A percentile compares a stretch with the other conserved stretches of the same genome.
These are phyloP conservation scores for Scolanthus callimorphus DNA, from an alignment of 92 coral and sea anemone species.

Conservation along the genomic window DNA sequence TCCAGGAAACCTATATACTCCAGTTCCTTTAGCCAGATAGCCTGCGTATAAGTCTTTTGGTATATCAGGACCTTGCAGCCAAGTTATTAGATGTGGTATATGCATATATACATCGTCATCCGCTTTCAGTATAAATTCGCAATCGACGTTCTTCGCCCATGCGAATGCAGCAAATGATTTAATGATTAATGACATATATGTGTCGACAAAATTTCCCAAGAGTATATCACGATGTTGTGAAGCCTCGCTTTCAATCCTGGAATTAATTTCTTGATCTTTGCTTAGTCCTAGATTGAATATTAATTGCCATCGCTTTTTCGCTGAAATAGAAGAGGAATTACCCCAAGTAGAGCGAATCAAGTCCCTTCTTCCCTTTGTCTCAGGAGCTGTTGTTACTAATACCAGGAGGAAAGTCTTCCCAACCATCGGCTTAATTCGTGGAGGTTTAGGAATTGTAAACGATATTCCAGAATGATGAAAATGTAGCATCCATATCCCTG, in stretches of 20 bases:
- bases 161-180: conserved; percentile 1
- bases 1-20: background rate
- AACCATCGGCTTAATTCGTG: too few species aligned
- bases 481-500: too few species aligned
- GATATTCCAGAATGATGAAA: too few species aligned
- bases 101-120: background rate
- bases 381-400: background rate
- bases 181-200: background rate
- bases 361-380: background rate
- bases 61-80: background rate
- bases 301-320: background rate
- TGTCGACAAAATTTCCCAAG: background rate
- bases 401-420: background rate
- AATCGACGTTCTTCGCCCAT: background rate
- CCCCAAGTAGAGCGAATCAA: conserved; percentile 3
- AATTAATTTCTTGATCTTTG: background rate
- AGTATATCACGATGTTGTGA: background rate
- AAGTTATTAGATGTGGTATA: background rate
- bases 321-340: background rate
- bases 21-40: background rate
- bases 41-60: background rate
- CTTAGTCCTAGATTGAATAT: background rate
- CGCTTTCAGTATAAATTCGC: background rate
- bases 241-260: background rate
- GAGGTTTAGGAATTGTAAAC: too few species aligned